These are phyloP conservation scores for Lamprotornis superbus DNA, from an alignment of 2,113 vertebrate species.

Conservation along the genomic window DNA sequence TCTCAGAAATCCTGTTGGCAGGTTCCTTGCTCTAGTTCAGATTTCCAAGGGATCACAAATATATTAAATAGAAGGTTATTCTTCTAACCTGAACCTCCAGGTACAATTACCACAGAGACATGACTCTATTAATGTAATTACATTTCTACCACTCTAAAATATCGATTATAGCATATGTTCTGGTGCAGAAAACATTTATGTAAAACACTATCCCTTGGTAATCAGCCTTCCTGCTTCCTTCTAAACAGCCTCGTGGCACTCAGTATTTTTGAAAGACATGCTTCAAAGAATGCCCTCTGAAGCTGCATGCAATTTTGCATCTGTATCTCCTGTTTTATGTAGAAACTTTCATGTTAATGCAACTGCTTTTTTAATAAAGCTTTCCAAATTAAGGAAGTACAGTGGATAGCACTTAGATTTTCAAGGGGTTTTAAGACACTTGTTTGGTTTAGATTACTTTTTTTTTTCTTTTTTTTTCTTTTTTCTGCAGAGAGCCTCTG, in stretches of 20 bases:
- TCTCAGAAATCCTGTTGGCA: neutral
- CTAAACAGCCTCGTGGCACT: neutral
- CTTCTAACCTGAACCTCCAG: neutral
- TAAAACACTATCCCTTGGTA: neutral
- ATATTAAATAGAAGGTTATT: neutral
- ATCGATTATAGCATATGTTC: neutral
- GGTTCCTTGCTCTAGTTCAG: neutral
- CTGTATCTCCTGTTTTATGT: neutral
- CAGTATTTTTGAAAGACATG: neutral
- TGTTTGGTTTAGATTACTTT: neutral
- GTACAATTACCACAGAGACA: neutral
- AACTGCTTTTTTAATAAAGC: neutral
- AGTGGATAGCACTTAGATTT: neutral
- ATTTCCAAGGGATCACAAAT: neutral
- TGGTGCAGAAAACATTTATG: neutral
- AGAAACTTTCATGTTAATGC: neutral
- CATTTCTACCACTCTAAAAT: neutral
- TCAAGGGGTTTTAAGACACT: neutral
- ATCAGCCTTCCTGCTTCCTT: neutral
- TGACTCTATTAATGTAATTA: conserved; percentile 1
- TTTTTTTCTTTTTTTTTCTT: neutral
- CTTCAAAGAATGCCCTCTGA: neutral
- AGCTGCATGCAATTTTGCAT: neutral
- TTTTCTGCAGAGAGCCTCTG: neutral
- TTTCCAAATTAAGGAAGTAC: neutral